Base-by-base conservation (phyloP, 2,113 vertebrate species). In the Toxotes jaculatrix region DNA sequence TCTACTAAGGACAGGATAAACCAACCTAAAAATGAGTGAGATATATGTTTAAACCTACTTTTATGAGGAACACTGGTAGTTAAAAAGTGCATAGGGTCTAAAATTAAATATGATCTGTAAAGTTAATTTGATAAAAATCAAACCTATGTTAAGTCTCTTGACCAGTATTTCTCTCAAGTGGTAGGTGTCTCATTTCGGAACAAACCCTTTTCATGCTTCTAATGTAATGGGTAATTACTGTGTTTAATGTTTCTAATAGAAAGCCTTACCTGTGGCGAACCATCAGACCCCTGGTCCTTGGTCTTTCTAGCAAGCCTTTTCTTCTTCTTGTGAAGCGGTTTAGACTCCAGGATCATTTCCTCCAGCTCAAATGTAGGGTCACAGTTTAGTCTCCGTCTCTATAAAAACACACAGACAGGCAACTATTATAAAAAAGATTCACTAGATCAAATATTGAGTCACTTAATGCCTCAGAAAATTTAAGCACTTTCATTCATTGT, bases 271-370 rank as follows among this genome's bases (percentile, higher is more conserved):
- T 97, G 95, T 7, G 96, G 94, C 3, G 97, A 96, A 0, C 84
- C 94, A 60, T 94, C 94, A 65, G 96, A 96, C 47, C 91, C 94
- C 62, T 83, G 93, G 43, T 97, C 97, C 76, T 93, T 97, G 62
- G 96, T 95, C 91, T 95, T 99, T 82, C 96, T 97, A 1, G 97
- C 98, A 76, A 99, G 93, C 14, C 98, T 95, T 74, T 98, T 98
- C 87, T 99, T 99, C 89, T 99, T 99, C 95, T 99, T 99, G 90
- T 99, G 98, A 79, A 99, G 96, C 4, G 98, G 98, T 91, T 97
- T 99, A 67, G 98, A 96, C 90, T 99, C 98, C 72, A 99, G 94
- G 89, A 99, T 99, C 98, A 99, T 99, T 94, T 99, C 98, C 92
- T 99, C 98, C 53, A 99, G 95, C 89, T 99, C 98, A 86, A 99